phyloP scores from a whole-genome alignment of 2,888 invertebrate species.

The Spialia ferax region DNA sequence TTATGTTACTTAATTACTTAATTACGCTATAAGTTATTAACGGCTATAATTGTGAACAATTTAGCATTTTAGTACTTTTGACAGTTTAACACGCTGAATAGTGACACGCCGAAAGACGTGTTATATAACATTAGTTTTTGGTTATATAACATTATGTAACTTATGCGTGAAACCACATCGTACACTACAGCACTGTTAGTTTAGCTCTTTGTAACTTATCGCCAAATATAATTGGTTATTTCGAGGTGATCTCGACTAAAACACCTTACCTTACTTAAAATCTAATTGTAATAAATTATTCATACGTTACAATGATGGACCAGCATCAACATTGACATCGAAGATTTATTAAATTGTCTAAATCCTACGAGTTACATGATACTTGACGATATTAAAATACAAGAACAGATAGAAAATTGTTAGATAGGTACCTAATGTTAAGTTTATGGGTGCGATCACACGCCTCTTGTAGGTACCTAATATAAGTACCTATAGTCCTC shows the following conservation, averaged over 20 bases:
- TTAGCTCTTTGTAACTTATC: neutral
- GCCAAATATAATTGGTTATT: slow-evolving; percentile 10
- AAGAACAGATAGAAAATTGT: slow-evolving; percentile 53
- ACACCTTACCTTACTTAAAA: slow-evolving; percentile 26
- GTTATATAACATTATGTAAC: neutral
- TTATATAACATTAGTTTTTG: no score
- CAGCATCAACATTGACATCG: slow-evolving; percentile 49
- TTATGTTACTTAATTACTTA: slow-evolving; percentile 21
- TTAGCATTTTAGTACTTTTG: neutral
- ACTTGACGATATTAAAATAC: slow-evolving; percentile 54
- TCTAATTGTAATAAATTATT: slow-evolving; percentile 34
- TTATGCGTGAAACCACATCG: neutral
- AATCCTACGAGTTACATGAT: slow-evolving; percentile 21
- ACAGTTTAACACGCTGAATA: no score
- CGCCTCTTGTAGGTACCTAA: neutral
- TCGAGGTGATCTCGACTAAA: slow-evolving; percentile 2
- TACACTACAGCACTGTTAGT: neutral
- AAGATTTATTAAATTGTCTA: slow-evolving; percentile 37
- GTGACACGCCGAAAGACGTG: no score
- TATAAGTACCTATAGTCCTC: no score
- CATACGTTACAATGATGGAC: slow-evolving; percentile 48
- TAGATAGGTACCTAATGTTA: slow-evolving; percentile 62
- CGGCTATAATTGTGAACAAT: neutral
- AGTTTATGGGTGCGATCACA: slow-evolving; percentile 55
- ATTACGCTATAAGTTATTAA: slow-evolving; percentile 7